Evolutionary conservation across 2,888 invertebrate species (phyloP), one percentile per base, ranked within the genome.

Genomic region (Agrotis ipsilon): DNA sequence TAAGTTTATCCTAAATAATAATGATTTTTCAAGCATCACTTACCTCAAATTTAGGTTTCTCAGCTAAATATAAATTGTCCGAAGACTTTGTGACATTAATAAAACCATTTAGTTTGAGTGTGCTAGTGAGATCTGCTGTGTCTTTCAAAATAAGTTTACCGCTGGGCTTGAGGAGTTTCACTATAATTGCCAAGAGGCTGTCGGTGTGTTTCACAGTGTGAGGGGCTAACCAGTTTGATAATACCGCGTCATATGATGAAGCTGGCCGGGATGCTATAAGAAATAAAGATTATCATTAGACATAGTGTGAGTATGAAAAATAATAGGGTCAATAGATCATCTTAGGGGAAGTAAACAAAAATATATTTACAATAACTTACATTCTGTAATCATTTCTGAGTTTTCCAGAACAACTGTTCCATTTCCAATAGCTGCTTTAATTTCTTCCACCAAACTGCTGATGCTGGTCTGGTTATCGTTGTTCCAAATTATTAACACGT

Each of bases 21-120:
- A 39, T 39, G 39, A 39, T 39, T 51, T 24, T 19, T 24, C 2
- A 46, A 45, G 32, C 54, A 54, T 21, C 46, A 54, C 92, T 92
- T 87, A 97, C 97, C 96, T 98, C 97, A 94, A 97, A 98, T 83
- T 97, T 97, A 5, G 98, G 98, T 91, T 98, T 98, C 68, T 96
- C 95, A 74, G 97, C 96, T 51, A 94, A 90, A 83, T 88, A 93
- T 58, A 96, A 75, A 82, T 90, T 88, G 49, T 92, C 91, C 21
- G 86, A 76, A 54, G 83, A 82, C 52, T 91, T 91, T 7, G 78
- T 84, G n/a, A 96, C 85, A 88, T 96, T 93, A 21, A 97, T 88
- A 86, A 97, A 98, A 11, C 98, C 98, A 84, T 96, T 96, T 1
- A 98, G 88, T 89, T 97, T 97, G 27, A 98, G 92, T 61, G 94